Evolutionary conservation across 1,140 invertebrate species (phyloP).

Genomic region (Melanaphis sacchari): DNA sequence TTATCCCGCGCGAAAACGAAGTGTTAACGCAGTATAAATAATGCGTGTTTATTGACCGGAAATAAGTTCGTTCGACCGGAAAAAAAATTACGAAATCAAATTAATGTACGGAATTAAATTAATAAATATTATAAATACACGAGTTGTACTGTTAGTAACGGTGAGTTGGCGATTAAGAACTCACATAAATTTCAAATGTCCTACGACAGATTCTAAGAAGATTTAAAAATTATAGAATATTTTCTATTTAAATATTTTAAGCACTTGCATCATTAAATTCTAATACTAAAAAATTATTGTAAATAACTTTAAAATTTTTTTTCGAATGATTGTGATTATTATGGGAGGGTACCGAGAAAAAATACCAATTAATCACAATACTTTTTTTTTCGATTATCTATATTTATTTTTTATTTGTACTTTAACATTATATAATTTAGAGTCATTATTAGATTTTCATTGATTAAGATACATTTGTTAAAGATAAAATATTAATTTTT

Average conservation of each 20-base stretch:
- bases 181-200: slow-evolving; percentile 18
- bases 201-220: not conserved
- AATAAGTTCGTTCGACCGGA: not conserved
- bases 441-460: no score
- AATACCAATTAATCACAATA: no score
- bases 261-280: not conserved
- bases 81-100: slow-evolving; percentile 26
- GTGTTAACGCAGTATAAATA: slow-evolving; percentile 40
- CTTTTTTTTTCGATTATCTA: no score
- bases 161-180: not conserved
- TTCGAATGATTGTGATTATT: no score
- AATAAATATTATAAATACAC: not conserved
- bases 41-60: slow-evolving; percentile 36
- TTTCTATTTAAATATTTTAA: not conserved
- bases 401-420: no score
- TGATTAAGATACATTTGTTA: no score
- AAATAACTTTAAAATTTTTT: no score
- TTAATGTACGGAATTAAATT: slow-evolving; percentile 18
- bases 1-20: not conserved
- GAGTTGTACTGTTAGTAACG: not conserved
- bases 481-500: no score
- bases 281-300: no score
- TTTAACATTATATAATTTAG: no score
- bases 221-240: not conserved
- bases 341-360: no score